These are phyloP conservation scores for Azorinus chamasolen DNA, from an alignment of 2,888 invertebrate genomes.

Conservation along the genomic window DNA sequence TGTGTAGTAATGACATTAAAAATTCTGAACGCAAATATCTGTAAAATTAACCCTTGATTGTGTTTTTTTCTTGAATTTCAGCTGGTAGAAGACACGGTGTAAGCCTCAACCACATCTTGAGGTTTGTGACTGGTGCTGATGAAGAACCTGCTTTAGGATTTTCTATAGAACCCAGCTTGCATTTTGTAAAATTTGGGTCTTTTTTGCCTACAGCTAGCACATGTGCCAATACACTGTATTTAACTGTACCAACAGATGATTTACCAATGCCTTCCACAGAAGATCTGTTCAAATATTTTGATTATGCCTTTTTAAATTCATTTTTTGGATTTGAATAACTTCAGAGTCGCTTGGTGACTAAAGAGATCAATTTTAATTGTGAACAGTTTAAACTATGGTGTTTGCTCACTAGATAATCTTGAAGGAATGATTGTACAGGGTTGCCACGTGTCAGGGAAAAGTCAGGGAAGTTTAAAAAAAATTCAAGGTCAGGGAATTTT, in stretches of 20 bases:
- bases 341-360: no score
- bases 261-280: slow-evolving; percentile 7
- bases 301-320: slow-evolving; percentile 39
- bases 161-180: slow-evolving; percentile 13
- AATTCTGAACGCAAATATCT: no score
- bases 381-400: no score
- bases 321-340: slow-evolving; percentile 33
- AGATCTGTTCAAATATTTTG: slow-evolving; percentile 25
- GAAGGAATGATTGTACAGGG: no score
- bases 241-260: slow-evolving; percentile 1
- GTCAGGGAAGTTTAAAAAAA: no score
- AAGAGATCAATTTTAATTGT: no score
- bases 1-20: no score
- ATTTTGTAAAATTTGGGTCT: slow-evolving; percentile 6
- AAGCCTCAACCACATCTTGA: slow-evolving; percentile 10
- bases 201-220: slow-evolving; percentile 24
- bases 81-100: slow-evolving; percentile 17
- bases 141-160: slow-evolving; percentile 34
- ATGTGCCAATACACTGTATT: slow-evolving; percentile 19
- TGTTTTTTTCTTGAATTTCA: not conserved
- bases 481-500: no score
- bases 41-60: no score
- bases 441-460: no score
- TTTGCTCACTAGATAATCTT: no score
- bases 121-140: slow-evolving; percentile 26